Evolutionary conservation across 2,113 vertebrate genomes (phyloP).

Genomic region (Carollia perspicillata): DNA sequence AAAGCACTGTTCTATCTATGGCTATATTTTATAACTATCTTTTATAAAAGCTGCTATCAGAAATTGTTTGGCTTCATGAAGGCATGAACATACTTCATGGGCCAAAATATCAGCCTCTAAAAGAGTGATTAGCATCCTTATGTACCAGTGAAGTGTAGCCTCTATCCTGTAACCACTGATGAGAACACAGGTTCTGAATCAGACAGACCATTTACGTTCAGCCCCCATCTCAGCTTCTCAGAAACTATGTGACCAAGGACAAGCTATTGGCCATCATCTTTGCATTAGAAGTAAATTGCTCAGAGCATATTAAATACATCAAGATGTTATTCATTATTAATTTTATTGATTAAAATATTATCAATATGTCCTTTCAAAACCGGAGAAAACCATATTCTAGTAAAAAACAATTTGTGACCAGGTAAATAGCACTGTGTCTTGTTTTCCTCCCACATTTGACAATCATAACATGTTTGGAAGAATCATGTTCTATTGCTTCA

Average conservation of each 20-base stretch:
- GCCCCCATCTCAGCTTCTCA: background rate
- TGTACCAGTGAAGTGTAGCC: background rate
- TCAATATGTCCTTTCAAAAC: background rate
- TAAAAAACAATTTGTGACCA: background rate
- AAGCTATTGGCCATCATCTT: too few relatives aligned
- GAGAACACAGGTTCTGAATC: too few relatives aligned
- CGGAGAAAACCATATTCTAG: background rate
- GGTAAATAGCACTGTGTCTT: background rate
- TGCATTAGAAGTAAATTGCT: fast-evolving
- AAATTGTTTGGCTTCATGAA: background rate
- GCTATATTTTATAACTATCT: background rate
- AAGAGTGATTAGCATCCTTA: background rate
- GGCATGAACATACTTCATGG: background rate
- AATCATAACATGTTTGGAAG: background rate
- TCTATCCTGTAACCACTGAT: background rate
- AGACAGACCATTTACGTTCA: too few relatives aligned
- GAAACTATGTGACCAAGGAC: fast-evolving
- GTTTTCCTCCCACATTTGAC: background rate
- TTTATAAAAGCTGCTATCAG: background rate
- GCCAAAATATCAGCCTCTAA: background rate
- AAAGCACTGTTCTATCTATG: background rate
- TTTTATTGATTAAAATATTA: background rate
- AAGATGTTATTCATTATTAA: background rate
- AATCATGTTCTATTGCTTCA: background rate
- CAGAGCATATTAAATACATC: background rate